Evolutionary conservation across 1,140 invertebrate genomes (phyloP), one percentile per base, ranked within the genome.

Genomic region (Drosophila asahinai): DNA sequence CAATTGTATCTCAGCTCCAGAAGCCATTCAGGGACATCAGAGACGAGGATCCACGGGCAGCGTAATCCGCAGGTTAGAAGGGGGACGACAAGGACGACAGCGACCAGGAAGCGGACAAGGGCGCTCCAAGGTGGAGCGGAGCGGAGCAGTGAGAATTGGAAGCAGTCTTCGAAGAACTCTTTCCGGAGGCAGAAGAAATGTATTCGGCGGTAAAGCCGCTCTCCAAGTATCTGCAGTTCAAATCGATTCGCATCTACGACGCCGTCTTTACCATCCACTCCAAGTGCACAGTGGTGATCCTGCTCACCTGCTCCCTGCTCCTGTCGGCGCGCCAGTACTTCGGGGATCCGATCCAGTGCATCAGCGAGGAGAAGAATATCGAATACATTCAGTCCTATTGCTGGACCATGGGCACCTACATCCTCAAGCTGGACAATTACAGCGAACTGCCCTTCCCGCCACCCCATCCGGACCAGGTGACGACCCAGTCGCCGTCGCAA

Each of bases 321-420:
- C 94, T 96, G 1, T 95, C 95, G 51, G 94, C 95, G 1, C 96
- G 95, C 72, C 95, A 96, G 82, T 96, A 96, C 80, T 96, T 97
- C 58, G 96, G 96, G 0, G 95, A 96, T 81, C 95, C 96, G 0
- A 96, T 96, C 3, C 94, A 95, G 63, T 96, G 96, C 79, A 94
- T 96, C 76, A 92, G 92, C 43, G 94, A 94, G 67, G 93, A 94
- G 45, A 86, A 87, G 60, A 91, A 94, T 42, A 94, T 94, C 65
- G 94, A 96, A 68, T 94, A 95, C 17, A 94, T 97, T 57, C 95
- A 97, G 78, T 95, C 95, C 19, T 97, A 95, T 81, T 97, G 96
- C 92, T 97, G 96, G 96, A 96, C 96, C 62, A 95, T 96, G 87
- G 96, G 96, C 62, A 97, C 96, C 3, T 97, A 96, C 80, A 96